Percentiles rank a stretch among this genome's conserved stretches.
These are phyloP conservation scores for Lepidonotus clava DNA, from an alignment of 2,888 invertebrate genomes.

Conservation along the genomic window DNA sequence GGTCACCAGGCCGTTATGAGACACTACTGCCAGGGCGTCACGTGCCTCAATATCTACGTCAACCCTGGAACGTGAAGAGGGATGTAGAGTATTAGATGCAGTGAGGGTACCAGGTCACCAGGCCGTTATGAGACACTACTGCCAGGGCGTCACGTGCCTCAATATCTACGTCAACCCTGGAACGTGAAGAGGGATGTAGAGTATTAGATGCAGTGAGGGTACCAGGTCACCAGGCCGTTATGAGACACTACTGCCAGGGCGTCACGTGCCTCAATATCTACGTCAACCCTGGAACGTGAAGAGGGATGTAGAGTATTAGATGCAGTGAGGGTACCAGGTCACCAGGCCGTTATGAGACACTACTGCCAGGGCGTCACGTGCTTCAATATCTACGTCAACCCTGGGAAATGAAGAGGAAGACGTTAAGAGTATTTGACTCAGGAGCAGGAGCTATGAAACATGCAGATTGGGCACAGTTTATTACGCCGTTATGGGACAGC, in stretches of 20 bases:
- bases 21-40: no score
- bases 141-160: slow-evolving; percentile 4
- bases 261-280: not conserved
- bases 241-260: not conserved
- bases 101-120: not conserved
- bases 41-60: no score
- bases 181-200: not conserved
- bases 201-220: not conserved
- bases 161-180: slow-evolving; percentile 3
- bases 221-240: slow-evolving; percentile 11
- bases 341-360: not conserved
- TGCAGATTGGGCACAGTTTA: not conserved
- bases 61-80: no score
- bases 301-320: not conserved
- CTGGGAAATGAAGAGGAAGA: not conserved
- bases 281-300: not conserved
- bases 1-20: no score
- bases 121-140: not conserved
- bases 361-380: not conserved
- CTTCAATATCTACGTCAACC: not conserved
- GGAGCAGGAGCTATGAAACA: no score
- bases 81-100: no score
- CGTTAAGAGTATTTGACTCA: not conserved
- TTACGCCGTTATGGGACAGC: not conserved
- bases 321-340: no score